Base-by-base conservation (phyloP, 2,888 invertebrate genomes). In the Icerya purchasi region DNA sequence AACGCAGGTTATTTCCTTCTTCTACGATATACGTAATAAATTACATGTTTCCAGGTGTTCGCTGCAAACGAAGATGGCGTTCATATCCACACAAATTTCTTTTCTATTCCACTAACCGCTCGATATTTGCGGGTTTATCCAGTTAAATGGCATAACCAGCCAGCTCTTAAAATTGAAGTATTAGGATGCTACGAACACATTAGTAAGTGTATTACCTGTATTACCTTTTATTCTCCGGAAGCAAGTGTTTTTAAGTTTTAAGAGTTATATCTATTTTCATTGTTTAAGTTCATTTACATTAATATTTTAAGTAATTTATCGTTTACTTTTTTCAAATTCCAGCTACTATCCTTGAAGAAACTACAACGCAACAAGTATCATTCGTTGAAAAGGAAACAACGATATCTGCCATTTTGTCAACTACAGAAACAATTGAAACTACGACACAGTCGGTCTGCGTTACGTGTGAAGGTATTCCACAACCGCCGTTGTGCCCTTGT, bases 151-250 rank as follows among this genome's bases (percentile, higher is more conserved):
- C 76, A 81, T 51, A 73, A 78, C 2, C 78, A 76, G 62, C 82
- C 89, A 36, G 83, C 84, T 65, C 74, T 91, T 70, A 77, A 82
- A 61, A 71, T 83, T 0, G 88, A 91, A 67, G 78, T 89, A 0
- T 73, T 82, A 18, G 90, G 90, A 3, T 91, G 91, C 69, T 87
- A 77, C 65, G 72, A 79, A 64, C 80, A 83, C 1, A 86, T 86
- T 69, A 75, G 79, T 79, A 73, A 77, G 77, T 73, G 22, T 19
- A 22, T 53, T 22, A 53, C 22, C 1, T 2, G 23, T 19, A 14
- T 36, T 51, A 51, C 18, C 20, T 25, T 5, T 3, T 20, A 21
- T 20, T 2, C n/a, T 14, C 23, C 36, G 22, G n/a, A 3, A 22
- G n/a, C n/a, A 54, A 8, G 22, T n/a, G 24, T 19, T 22, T 56